These are phyloP conservation scores for Siniperca chuatsi DNA, from an alignment of 2,113 vertebrate genomes.

Conservation along the genomic window DNA sequence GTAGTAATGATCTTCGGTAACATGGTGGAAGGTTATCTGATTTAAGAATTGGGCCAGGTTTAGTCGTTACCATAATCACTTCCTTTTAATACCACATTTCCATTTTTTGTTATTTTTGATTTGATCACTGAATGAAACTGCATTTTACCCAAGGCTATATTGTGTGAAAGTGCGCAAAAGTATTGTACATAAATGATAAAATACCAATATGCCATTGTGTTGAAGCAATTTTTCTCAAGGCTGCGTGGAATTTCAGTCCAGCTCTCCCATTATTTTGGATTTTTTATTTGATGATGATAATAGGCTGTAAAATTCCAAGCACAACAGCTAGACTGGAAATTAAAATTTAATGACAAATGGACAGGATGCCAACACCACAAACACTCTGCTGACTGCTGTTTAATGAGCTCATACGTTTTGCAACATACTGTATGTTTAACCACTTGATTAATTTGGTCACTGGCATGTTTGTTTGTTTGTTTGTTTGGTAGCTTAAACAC, in stretches of 20 bases:
- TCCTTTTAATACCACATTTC: not conserved
- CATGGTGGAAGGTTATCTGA: not conserved
- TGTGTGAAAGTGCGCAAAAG: not conserved
- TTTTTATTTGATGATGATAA: constrained; percentile 39
- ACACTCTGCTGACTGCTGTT: constrained; percentile 35
- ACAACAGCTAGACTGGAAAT: constrained; percentile 35
- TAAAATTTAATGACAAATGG: constrained; percentile 42
- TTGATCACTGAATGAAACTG: not conserved
- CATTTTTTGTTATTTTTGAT: not conserved
- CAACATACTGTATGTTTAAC: constrained; percentile 22
- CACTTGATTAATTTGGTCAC: constrained; percentile 52
- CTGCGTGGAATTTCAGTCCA: constrained; percentile 28
- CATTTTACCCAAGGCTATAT: not conserved
- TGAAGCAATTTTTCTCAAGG: constrained; percentile 15
- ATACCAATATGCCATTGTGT: not conserved
- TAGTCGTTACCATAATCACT: not conserved
- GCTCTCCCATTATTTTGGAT: constrained; percentile 26
- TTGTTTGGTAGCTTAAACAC: constrained; percentile 22
- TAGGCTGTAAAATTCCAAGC: constrained; percentile 48
- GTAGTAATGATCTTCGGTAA: not conserved
- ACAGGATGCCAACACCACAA: constrained; percentile 37
- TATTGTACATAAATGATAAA: not conserved
- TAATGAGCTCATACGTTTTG: constrained; percentile 50
- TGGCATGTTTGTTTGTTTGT: constrained; percentile 53
- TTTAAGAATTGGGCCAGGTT: not conserved